phyloP scores from a whole-genome alignment of 2,797 vertebrate genomes.

The Momotus momota region DNA sequence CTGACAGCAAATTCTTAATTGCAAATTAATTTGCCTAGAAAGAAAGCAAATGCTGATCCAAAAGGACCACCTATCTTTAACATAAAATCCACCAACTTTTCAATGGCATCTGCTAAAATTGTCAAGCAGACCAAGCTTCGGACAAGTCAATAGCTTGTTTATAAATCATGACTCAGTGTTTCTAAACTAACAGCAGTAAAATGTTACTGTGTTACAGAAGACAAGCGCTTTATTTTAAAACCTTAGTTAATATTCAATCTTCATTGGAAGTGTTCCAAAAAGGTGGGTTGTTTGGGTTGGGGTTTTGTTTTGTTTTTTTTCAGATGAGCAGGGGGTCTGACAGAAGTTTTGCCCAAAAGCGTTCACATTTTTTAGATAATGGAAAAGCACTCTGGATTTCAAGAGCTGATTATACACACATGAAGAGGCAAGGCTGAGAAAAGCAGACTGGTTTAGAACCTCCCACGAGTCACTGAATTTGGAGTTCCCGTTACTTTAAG shows the following conservation, averaged over 20 bases:
- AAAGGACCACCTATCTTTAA: neutral
- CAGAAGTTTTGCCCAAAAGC: neutral
- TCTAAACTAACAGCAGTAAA: neutral
- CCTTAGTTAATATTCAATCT: neutral
- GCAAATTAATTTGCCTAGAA: neutral
- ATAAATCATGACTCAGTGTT: neutral
- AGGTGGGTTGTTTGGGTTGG: neutral
- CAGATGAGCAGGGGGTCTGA: neutral
- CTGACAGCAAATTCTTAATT: neutral
- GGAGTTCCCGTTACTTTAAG: slow-evolving; percentile 51
- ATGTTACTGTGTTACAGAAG: neutral
- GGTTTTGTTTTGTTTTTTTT: neutral
- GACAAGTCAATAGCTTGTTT: neutral
- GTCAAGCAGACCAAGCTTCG: neutral
- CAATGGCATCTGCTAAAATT: neutral
- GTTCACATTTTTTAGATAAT: neutral
- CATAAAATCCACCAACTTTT: neutral
- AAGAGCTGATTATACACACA: slow-evolving; percentile 19
- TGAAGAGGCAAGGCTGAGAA: slow-evolving; percentile 42
- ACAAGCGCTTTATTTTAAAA: neutral
- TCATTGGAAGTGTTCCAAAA: neutral
- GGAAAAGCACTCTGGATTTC: neutral
- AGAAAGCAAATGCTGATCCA: neutral
- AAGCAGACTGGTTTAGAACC: slow-evolving; percentile 42
- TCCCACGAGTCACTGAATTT: slow-evolving; percentile 53